Conservation (phyloP, 2,888 invertebrate genomes). For the Apodemia duryi region DNA sequence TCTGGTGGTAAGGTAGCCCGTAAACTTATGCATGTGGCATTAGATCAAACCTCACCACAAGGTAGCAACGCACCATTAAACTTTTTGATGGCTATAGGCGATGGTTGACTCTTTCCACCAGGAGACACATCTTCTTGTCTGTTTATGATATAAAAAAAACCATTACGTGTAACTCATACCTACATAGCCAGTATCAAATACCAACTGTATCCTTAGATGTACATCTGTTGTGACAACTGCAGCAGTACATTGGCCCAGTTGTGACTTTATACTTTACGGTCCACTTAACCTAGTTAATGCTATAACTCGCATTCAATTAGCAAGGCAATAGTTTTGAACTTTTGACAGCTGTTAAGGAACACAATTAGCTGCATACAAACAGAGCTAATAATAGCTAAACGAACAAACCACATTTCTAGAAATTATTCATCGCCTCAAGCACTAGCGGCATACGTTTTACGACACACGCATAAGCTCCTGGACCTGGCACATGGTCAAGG, state of each 20-base stretch:
- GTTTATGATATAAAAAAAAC: too few relatives aligned
- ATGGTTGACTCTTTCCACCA: too few relatives aligned
- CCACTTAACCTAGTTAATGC: slow-evolving; percentile 64
- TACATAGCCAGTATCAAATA: background rate
- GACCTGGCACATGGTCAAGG: too few relatives aligned
- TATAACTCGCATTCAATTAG: slow-evolving; percentile 66
- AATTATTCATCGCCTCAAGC: background rate
- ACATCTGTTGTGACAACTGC: slow-evolving; percentile 3
- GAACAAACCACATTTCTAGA: slow-evolving; percentile 8
- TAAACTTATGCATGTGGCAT: too few relatives aligned
- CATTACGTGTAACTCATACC: too few relatives aligned
- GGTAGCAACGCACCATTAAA: too few relatives aligned
- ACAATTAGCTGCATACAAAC: slow-evolving; percentile 54
- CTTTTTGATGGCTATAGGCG: too few relatives aligned
- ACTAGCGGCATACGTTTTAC: background rate
- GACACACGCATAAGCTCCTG: too few relatives aligned
- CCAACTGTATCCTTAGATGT: background rate
- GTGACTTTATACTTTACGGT: slow-evolving; percentile 37
- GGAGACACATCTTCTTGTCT: too few relatives aligned
- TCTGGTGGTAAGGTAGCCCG: too few relatives aligned
- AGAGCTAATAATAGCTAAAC: slow-evolving; percentile 42
- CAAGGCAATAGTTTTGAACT: slow-evolving; percentile 61
- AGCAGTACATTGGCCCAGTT: slow-evolving; percentile 23
- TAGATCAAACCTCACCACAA: too few relatives aligned
- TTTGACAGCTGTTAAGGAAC: slow-evolving; percentile 55